Evolutionary conservation across 2,888 invertebrate genomes (phyloP), one percentile per base, ranked within the genome.

Genomic region (Busseola fusca): DNA sequence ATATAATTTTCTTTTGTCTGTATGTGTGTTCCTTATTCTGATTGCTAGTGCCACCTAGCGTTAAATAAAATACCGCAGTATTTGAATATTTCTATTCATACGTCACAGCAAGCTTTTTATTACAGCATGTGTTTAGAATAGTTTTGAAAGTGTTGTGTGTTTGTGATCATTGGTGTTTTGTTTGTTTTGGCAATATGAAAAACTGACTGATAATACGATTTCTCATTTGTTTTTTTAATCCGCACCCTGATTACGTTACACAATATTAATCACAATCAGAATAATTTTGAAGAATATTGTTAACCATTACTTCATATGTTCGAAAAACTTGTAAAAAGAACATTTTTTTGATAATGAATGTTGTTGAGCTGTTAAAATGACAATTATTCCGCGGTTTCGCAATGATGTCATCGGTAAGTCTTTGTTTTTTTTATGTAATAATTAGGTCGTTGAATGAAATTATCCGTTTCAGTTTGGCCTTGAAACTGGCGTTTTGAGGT

Each of bases 11-110:
- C 60, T 70, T 62, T 72, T 75, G 80, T 66, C 59, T 73, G 54
- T 69, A 67, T 72, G 14, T 65, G 72, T 57, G 59, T 64, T 9
- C 52, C 30, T 59, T 68, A 59, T 60, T 63, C 72, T 70, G 54
- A 76, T 70, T 73, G 73, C 67, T 40, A 69, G 68, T 58, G 52
- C 63, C 63, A 73, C 56, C 70, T 80, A 76, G 59, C 45, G 25
- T 75, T 81, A 78, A 74, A 78, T 81, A 72, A 81, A 75, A 72
- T 74, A 81, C 62, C 48, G 56, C 45, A 27, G 67, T 58, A 54
- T 69, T 70, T 75, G 54, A 64, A 75, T 69, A 65, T 68, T 77
- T 58, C 48, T 59, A 30, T 70, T 56, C 16, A 25, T 34, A 34
- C 34, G 18, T 34, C 54, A 60, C 12, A 30, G 56, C 34, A 48